These are phyloP conservation scores for Lycaena phlaeas DNA, from an alignment of 2,888 invertebrate genomes.

Conservation along the genomic window DNA sequence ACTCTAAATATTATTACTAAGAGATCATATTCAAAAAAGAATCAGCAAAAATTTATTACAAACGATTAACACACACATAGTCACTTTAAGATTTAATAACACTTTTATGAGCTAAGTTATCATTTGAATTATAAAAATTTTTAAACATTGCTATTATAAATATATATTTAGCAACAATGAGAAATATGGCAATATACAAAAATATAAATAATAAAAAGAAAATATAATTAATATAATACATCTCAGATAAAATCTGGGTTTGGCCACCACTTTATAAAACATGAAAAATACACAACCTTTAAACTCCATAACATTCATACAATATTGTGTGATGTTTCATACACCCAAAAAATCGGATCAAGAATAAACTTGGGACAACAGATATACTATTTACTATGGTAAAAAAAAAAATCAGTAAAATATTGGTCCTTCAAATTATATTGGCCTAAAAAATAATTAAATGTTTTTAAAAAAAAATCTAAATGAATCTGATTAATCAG, in stretches of 20 bases:
- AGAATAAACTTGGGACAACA: background rate
- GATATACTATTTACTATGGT: too few relatives aligned
- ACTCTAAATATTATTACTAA: constrained; percentile 5
- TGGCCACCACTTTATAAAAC: constrained; percentile 21
- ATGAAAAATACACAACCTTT: constrained; percentile 22
- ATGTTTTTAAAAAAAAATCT: background rate
- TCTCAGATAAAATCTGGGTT: constrained; percentile 10
- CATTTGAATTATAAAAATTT: constrained; percentile 17
- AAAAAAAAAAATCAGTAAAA: background rate
- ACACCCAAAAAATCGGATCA: background rate
- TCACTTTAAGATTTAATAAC: constrained; percentile 15
- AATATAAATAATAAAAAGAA: constrained; percentile 21
- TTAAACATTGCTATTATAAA: constrained; percentile 27
- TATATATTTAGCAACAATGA: constrained; percentile 55
- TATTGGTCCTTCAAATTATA: constrained; percentile 2
- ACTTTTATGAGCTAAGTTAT: constrained; percentile 27
- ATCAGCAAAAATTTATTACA: constrained; percentile 15
- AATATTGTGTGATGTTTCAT: constrained; percentile 12
- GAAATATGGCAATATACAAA: constrained; percentile 41
- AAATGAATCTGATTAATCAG: background rate
- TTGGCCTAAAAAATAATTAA: background rate
- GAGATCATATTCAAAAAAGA: constrained; percentile 17
- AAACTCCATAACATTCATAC: constrained; percentile 15
- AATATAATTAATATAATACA: background rate
- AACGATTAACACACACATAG: constrained; percentile 11